Conservation (phyloP, 2,113 vertebrate genomes). For the Pedetes capensis region DNA sequence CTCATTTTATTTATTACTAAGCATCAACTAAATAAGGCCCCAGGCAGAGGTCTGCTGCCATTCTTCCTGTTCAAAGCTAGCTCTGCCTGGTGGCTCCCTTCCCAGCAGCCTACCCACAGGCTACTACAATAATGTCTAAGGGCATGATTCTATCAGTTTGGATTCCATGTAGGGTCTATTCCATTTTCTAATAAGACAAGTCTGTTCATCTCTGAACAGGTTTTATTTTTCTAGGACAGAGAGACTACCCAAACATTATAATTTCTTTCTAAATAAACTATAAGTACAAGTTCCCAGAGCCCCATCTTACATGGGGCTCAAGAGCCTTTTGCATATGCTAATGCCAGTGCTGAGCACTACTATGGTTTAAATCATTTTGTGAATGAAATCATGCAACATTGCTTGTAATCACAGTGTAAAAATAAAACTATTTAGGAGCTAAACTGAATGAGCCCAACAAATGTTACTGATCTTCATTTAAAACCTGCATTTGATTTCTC, state of each 20-base stretch:
- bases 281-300: neutral
- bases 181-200: neutral
- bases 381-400: neutral
- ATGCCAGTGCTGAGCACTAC: neutral
- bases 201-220: neutral
- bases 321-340: neutral
- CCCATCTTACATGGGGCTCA: neutral
- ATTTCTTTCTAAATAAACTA: neutral
- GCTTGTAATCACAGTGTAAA: neutral
- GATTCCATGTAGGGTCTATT: neutral
- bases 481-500: neutral
- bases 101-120: too few relatives aligned
- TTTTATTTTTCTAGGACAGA: neutral
- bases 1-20: neutral
- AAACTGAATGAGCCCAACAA: neutral
- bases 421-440: neutral
- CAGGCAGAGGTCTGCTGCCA: neutral
- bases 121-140: neutral
- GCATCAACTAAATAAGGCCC: neutral
- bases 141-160: neutral
- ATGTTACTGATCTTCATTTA: neutral
- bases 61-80: neutral
- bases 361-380: neutral
- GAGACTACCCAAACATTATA: neutral
- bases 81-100: neutral